Base-by-base conservation (phyloP, 92 coral and sea anemone genomes). In the Parazoanthus atlanticus region DNA sequence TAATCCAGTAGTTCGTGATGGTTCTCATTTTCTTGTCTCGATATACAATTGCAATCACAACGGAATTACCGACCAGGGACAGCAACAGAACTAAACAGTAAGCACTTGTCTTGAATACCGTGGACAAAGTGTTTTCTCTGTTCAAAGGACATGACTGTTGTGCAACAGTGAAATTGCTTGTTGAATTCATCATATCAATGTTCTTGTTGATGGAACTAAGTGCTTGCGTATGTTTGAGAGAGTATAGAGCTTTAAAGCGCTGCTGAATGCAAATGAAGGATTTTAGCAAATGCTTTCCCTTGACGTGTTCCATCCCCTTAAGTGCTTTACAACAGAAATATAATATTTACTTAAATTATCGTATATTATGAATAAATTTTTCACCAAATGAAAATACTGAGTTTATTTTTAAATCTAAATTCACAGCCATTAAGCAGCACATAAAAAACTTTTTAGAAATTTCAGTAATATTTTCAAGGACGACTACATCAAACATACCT, bases 11-110 rank as follows among this genome's bases (percentile, higher is more conserved):
- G 86, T 91, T 91, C 16, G 93, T 82, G 5, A 90, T 71, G 32
- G 89, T 88, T 87, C 93, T 82, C 91, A 91, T 88, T 31, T 90
- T 90, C 17, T 79, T 85, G 86, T 91, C 86, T 72, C 88, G 74
- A 77, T 76, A 84, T 30, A 91, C 89, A 32, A 88, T 71, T 21
- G 89, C 87, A 46, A 91, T 88, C 25, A 91, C 81, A 70, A 84
- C 58, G 67, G 86, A 66, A 71, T 91, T 91, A 16, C 91, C 69
- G 21, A 61, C 70, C 43, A 91, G 79, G 23, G 93, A 88, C 70
- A 91, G 33, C 17, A 91, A 64, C 29, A 91, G 89, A 25, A 91
- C 82, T 0, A 88, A 25, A 72, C 91, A 47, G 77, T 91, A 91
- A 8, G 89, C 91, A 70, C 72, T 79, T 61, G 91, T 84, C 31